Conservation (phyloP, 2,888 invertebrate genomes). For the Chloromyia formosa region DNA sequence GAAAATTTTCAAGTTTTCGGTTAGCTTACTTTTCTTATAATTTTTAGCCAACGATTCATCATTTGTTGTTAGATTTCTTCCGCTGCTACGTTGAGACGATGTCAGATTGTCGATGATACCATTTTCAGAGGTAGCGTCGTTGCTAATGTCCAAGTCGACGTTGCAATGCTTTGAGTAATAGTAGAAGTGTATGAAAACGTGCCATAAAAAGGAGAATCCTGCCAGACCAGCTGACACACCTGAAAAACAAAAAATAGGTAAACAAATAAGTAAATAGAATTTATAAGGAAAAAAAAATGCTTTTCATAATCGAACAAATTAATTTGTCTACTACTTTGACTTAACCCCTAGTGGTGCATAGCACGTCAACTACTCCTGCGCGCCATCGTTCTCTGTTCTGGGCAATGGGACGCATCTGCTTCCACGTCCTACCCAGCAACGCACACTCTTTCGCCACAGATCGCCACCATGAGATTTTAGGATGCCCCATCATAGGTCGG, state of each 20-base stretch:
- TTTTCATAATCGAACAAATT: too few relatives aligned
- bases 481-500: too few relatives aligned
- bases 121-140: conserved; percentile 3
- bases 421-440: too few relatives aligned
- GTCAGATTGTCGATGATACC: conserved; percentile 48
- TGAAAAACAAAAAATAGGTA: conserved; percentile 37
- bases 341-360: too few relatives aligned
- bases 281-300: too few relatives aligned
- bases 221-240: conserved; percentile 52
- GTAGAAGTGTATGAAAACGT: conserved; percentile 50
- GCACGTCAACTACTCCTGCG: too few relatives aligned
- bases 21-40: conserved; percentile 34
- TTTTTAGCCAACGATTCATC: conserved; percentile 28
- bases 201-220: conserved; percentile 51
- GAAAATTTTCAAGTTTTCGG: conserved; percentile 48
- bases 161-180: conserved; percentile 46
- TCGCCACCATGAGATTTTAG: too few relatives aligned
- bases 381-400: too few relatives aligned
- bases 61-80: conserved; percentile 16
- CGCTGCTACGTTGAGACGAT: conserved; percentile 33
- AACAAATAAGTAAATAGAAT: too few relatives aligned
- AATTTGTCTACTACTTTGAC: too few relatives aligned
- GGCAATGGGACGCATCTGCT: too few relatives aligned
- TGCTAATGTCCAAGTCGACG: conserved; percentile 23
- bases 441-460: too few relatives aligned